These are phyloP conservation scores for Stegophylla sp. DNA, from an alignment of 2,888 invertebrate genomes.

Conservation along the genomic window DNA sequence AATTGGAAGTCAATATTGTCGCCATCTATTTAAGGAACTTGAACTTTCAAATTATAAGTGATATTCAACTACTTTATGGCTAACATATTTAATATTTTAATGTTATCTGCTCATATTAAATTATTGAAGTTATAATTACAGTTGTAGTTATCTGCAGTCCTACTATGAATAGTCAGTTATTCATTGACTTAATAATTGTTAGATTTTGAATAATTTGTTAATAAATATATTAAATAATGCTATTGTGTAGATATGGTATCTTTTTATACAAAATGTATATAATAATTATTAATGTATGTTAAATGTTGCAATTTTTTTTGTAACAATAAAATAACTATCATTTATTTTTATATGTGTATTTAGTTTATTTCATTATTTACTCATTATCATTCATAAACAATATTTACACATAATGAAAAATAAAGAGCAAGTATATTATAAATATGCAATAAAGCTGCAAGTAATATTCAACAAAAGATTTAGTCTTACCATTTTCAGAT, in stretches of 20 bases:
- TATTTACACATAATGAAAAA: too few species aligned
- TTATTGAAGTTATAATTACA: slow-evolving; percentile 30
- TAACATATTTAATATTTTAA: slow-evolving; percentile 4
- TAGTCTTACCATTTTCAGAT: too few species aligned
- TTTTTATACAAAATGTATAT: slow-evolving; percentile 36
- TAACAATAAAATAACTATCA: slow-evolving; percentile 42
- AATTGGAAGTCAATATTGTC: slow-evolving; percentile 80
- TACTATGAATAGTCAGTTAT: slow-evolving; percentile 12
- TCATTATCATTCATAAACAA: not conserved
- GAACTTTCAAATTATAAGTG: slow-evolving; percentile 61
- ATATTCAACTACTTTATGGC: slow-evolving; percentile 37
- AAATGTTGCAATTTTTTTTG: slow-evolving; percentile 43
- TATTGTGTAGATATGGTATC: slow-evolving; percentile 38
- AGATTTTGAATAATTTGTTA: slow-evolving; percentile 49
- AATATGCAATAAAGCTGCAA: too few species aligned
- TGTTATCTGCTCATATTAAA: slow-evolving; percentile 42
- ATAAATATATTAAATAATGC: slow-evolving; percentile 22
- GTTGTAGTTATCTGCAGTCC: slow-evolving; percentile 15
- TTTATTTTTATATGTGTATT: not conserved
- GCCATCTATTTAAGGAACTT: slow-evolving; percentile 83
- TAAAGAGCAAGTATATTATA: too few species aligned
- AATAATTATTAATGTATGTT: slow-evolving; percentile 42
- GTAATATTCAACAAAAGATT: too few species aligned
- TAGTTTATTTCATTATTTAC: too few species aligned
- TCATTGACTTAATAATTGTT: slow-evolving; percentile 49